Evolutionary conservation across 1,140 invertebrate species (phyloP), one percentile per base, ranked within the genome.

Genomic region (Platorchestia sp.): DNA sequence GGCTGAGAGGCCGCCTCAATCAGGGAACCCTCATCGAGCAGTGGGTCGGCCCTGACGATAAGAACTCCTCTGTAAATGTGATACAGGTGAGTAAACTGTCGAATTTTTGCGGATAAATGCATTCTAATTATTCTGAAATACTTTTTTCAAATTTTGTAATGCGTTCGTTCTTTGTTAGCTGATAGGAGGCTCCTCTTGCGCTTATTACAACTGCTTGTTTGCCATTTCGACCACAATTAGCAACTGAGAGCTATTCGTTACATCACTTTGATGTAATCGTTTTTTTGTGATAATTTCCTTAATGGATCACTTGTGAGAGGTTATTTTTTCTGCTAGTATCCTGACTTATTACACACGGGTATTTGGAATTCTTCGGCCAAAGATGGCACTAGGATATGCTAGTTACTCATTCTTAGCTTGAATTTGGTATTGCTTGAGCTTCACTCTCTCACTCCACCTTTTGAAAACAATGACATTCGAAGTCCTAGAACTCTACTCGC

Each of bases 11-110:
- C 0, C 97, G 98, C 95, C 98, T 98, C 96, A 98, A 98, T 97
- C 98, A 98, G 96, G 98, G 98, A 16, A 98, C 98, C 75, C 97
- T 98, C 36, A 97, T 98, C 47, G 98, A 98, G 96, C 98, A 98
- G 95, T 98, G 98, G 98, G 98, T 99, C 95, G 98, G 98, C 0
- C 98, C 98, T 0, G 98, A 99, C 96, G 98, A 99, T 97, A 98
- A 98, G 97, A 98, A 99, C 97, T 98, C 98, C 96, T 98, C 98
- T 45, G 97, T 98, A 96, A 98, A 99, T 97, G 98, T 99, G 97
- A 98, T 99, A 96, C 98, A 99, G 98, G 98, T 98, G 97, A 95
- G 96, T 90, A 36, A 36, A 75, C 59, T 75, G 59, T 22, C 27
- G 7, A 10, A 36, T 75, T 75, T 10, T 27, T 3, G 59, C 36